Evolutionary conservation across 1,140 invertebrate genomes (phyloP).

Genomic region (Archivesica marissinica): DNA sequence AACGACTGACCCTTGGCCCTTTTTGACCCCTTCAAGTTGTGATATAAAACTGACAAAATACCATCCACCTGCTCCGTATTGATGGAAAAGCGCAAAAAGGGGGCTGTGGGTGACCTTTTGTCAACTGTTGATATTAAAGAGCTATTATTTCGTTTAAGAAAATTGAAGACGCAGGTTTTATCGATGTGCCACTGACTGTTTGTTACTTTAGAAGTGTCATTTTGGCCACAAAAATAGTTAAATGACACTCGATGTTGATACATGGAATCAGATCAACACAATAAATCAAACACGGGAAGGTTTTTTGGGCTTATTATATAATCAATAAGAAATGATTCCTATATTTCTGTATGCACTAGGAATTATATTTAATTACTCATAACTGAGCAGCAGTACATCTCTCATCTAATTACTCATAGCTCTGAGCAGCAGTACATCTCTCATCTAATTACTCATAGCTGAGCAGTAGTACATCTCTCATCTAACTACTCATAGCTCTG

Average conservation of each 20-base stretch:
- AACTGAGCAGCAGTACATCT: too few species aligned
- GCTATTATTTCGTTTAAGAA: slow-evolving; percentile 44
- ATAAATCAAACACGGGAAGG: too few species aligned
- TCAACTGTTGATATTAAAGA: slow-evolving; percentile 42
- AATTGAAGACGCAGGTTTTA: slow-evolving; percentile 8
- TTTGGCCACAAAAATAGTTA: background rate
- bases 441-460: too few species aligned
- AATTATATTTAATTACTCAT: too few species aligned
- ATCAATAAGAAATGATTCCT: too few species aligned
- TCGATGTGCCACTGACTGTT: background rate
- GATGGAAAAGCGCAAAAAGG: slow-evolving; percentile 59
- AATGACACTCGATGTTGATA: slow-evolving; percentile 8
- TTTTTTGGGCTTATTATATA: too few species aligned
- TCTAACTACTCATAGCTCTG: too few species aligned
- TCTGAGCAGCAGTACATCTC: too few species aligned
- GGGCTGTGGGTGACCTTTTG: slow-evolving; percentile 40
- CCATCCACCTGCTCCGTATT: slow-evolving; percentile 45
- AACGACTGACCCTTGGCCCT: slow-evolving; percentile 53
- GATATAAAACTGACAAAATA: slow-evolving; percentile 59
- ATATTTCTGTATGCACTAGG: too few species aligned
- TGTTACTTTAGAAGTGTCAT: background rate
- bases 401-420: too few species aligned
- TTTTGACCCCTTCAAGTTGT: slow-evolving; percentile 53
- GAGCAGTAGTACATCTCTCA: too few species aligned
- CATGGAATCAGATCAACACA: too few species aligned